These are phyloP conservation scores for Papilio aristodemus DNA, from an alignment of 1,140 invertebrate species.

Conservation along the genomic window DNA sequence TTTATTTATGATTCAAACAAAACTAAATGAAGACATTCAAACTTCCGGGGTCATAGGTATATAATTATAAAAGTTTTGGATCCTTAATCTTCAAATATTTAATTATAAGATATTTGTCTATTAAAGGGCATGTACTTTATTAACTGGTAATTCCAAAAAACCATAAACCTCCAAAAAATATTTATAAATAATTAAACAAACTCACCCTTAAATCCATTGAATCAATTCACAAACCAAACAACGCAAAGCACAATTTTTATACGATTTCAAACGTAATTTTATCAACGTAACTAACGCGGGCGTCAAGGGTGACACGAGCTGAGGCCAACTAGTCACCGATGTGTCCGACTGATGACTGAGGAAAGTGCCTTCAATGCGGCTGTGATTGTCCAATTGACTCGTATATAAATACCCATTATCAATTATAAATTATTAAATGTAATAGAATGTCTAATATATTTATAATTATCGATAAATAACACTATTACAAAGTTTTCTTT, in stretches of 20 bases:
- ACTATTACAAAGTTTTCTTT: background rate
- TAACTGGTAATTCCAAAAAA: conserved; percentile 15
- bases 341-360: background rate
- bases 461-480: background rate
- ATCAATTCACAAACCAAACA: conserved; percentile 50
- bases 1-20: too few relatives aligned
- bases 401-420: conserved; percentile 21
- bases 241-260: conserved; percentile 41
- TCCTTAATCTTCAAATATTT: too few relatives aligned
- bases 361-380: conserved; percentile 13
- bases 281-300: conserved; percentile 30
- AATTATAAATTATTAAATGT: conserved; percentile 17
- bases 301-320: conserved; percentile 16
- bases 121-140: too few relatives aligned
- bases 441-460: conserved; percentile 14
- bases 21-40: too few relatives aligned
- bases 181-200: background rate
- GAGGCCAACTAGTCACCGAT: conserved; percentile 13
- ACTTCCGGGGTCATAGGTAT: too few relatives aligned
- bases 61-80: too few relatives aligned
- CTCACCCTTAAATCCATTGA: conserved; percentile 69
- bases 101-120: too few relatives aligned
- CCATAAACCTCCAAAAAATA: background rate
- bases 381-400: background rate
- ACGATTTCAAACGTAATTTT: conserved; percentile 40